Conservation (phyloP, 2,113 vertebrate genomes). For the Chionomys nivalis region DNA sequence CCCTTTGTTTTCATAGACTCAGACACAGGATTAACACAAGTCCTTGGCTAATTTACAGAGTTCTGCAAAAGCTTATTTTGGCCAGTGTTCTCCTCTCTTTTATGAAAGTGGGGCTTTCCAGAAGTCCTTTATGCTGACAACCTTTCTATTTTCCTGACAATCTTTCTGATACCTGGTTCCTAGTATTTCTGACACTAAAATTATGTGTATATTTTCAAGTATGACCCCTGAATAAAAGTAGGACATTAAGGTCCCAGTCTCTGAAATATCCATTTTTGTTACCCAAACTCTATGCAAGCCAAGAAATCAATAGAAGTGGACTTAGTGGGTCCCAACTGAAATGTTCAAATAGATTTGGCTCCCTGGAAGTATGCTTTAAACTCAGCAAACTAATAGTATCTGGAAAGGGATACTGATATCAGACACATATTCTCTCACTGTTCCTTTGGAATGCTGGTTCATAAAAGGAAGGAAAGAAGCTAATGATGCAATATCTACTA, state of each 20-base stretch:
- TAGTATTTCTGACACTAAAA: not conserved
- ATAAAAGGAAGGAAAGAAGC: not conserved
- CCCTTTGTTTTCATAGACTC: not conserved
- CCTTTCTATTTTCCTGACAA: not conserved
- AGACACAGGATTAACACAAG: not conserved
- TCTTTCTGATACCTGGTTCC: not conserved
- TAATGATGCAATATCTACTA: not conserved
- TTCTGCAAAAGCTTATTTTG: not conserved
- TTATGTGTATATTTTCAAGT: not conserved
- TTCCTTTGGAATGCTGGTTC: not conserved
- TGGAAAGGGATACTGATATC: not conserved
- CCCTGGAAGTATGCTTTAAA: not conserved
- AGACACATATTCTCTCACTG: not conserved
- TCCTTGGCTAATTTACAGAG: constrained; percentile 6
- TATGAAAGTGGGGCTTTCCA: not conserved
- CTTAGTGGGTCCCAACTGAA: not conserved
- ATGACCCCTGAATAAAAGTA: not conserved
- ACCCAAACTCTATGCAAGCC: not conserved
- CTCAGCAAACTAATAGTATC: not conserved
- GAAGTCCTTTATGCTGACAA: not conserved
- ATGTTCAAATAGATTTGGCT: not conserved
- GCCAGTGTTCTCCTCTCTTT: not conserved
- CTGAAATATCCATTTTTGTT: not conserved
- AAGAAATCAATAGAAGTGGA: not conserved
- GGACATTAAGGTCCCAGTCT: not conserved